phyloP scores from a whole-genome alignment of 1,140 invertebrate species.

The Penaeus chinensis region DNA sequence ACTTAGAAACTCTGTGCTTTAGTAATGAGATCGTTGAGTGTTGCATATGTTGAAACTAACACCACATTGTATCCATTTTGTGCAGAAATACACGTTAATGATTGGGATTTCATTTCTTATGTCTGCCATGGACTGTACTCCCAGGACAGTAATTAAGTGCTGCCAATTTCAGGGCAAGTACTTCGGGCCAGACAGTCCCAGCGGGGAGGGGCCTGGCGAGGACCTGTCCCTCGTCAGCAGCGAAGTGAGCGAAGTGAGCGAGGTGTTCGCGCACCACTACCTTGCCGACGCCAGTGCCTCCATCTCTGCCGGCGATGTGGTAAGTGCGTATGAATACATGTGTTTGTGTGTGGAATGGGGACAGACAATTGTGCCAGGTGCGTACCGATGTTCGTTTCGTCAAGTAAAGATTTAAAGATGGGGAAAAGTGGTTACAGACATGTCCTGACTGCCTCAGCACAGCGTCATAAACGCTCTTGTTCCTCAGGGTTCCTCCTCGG shows the following conservation, averaged over 20 bases:
- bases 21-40: too few species aligned
- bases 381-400: too few species aligned
- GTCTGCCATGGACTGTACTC: too few species aligned
- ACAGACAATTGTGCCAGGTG: too few species aligned
- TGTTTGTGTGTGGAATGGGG: background rate
- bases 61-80: too few species aligned
- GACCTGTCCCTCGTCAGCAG: slow-evolving; percentile 28
- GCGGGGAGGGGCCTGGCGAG: slow-evolving; percentile 28
- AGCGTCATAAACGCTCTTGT: background rate
- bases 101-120: too few species aligned
- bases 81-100: too few species aligned
- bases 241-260: slow-evolving; percentile 43
- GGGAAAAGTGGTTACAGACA: too few species aligned
- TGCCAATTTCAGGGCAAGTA: slow-evolving; percentile 40
- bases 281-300: slow-evolving; percentile 53
- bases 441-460: background rate
- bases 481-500: slow-evolving; percentile 31
- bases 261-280: slow-evolving; percentile 32
- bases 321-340: slow-evolving; percentile 3
- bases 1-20: too few species aligned
- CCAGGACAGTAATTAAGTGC: too few species aligned
- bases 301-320: slow-evolving; percentile 34
- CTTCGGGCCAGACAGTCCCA: slow-evolving; percentile 48
- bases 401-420: too few species aligned
- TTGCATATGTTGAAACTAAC: too few species aligned